Percentiles rank a stretch among this genome's conserved stretches.
phyloP scores from a whole-genome alignment of 2,888 invertebrate genomes.

The Torymus tubicola region DNA sequence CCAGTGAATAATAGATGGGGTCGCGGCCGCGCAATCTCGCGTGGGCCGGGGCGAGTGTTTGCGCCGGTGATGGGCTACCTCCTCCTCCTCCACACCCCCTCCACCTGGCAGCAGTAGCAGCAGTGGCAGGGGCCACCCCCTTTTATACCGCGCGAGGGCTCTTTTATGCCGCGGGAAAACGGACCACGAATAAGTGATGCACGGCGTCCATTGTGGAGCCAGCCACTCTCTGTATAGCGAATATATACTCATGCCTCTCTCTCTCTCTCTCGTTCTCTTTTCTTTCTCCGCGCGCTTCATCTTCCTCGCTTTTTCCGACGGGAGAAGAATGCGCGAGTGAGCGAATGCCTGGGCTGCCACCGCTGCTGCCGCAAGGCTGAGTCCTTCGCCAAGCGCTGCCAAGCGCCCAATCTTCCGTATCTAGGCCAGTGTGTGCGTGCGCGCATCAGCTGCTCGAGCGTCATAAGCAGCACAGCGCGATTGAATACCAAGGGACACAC shows the following conservation, averaged over 20 bases:
- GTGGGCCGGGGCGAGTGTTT: constrained; percentile 70
- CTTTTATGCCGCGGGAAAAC: constrained; percentile 64
- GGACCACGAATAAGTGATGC: constrained; percentile 74
- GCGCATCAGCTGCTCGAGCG: constrained; percentile 26
- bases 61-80: constrained; percentile 72
- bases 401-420: constrained; percentile 59
- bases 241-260: background rate
- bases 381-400: constrained; percentile 52
- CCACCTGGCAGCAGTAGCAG: background rate
- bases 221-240: background rate
- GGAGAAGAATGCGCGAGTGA: background rate
- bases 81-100: background rate
- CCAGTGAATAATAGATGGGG: constrained; percentile 75
- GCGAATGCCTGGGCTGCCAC: background rate
- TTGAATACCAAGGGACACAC: too few relatives aligned
- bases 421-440: constrained; percentile 60
- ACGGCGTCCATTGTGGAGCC: constrained; percentile 65
- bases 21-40: constrained; percentile 75
- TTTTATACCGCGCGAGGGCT: constrained; percentile 36
- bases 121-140: background rate
- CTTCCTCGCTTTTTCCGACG: background rate
- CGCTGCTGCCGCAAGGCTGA: constrained; percentile 21
- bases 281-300: constrained; percentile 10
- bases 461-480: constrained; percentile 17
- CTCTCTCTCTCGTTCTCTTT: background rate